Conservation (phyloP, 2,113 vertebrate genomes). For the Hydrolagus affinis region DNA sequence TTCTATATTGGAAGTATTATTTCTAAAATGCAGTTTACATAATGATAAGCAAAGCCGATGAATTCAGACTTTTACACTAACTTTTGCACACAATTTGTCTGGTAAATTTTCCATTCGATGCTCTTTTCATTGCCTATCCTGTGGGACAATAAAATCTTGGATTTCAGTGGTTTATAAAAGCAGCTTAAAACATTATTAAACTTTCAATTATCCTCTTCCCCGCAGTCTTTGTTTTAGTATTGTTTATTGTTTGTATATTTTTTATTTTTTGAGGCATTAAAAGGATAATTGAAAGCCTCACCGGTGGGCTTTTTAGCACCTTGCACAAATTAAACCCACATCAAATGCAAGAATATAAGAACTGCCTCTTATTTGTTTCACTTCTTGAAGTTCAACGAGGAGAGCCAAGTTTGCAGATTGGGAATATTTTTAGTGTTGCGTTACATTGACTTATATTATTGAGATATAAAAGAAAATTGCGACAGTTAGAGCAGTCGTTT, state of each 20-base stretch:
- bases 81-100: too few species aligned
- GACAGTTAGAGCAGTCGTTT: slow-evolving; percentile 9
- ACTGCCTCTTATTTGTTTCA: background rate
- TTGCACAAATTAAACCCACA: slow-evolving; percentile 12
- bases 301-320: background rate
- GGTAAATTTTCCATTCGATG: too few species aligned
- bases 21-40: too few species aligned
- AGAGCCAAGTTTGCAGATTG: slow-evolving; percentile 21
- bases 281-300: background rate
- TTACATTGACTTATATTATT: background rate
- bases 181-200: background rate
- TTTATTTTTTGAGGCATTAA: background rate
- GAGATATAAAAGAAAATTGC: background rate
- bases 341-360: slow-evolving; percentile 19
- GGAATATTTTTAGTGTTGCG: slow-evolving; percentile 8
- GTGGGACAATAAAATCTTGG: background rate
- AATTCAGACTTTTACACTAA: too few species aligned
- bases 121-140: too few species aligned
- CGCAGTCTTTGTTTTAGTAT: background rate
- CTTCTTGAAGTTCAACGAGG: background rate
- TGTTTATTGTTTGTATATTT: slow-evolving; percentile 3
- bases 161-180: background rate
- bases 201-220: background rate
- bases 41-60: too few species aligned
- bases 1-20: too few species aligned